Evolutionary conservation across 1,140 invertebrate species (phyloP).

Genomic region (Nephila pilipes): DNA sequence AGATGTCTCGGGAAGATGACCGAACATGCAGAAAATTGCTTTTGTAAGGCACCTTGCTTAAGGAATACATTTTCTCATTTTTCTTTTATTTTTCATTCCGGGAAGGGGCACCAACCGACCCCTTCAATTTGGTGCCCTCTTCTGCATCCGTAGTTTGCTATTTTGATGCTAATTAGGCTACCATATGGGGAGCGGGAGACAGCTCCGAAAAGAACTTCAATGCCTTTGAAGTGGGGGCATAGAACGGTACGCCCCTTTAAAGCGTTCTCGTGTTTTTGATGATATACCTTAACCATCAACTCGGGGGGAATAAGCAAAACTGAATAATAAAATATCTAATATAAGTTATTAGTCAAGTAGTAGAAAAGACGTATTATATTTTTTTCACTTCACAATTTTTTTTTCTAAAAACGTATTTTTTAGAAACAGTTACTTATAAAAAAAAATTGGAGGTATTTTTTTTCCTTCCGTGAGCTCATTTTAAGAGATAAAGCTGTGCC

Average conservation of each 20-base stretch:
- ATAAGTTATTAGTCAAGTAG: not conserved
- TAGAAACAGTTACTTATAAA: too few relatives aligned
- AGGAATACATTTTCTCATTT: not conserved
- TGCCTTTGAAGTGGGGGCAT: not conserved
- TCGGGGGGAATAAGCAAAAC: not conserved
- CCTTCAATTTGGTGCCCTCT: constrained; percentile 32
- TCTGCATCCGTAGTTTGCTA: constrained; percentile 38
- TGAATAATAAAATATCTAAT: not conserved
- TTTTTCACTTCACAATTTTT: too few relatives aligned
- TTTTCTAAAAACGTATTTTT: too few relatives aligned
- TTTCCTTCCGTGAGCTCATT: too few relatives aligned
- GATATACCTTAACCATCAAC: not conserved
- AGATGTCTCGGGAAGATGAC: constrained; percentile 8
- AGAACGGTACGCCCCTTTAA: constrained; percentile 12
- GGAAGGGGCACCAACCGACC: not conserved
- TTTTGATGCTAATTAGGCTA: constrained; percentile 68
- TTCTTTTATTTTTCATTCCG: not conserved
- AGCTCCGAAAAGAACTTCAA: not conserved
- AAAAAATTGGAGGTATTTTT: too few relatives aligned
- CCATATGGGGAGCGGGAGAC: constrained; percentile 58
- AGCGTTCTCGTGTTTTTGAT: constrained; percentile 37
- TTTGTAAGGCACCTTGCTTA: not conserved
- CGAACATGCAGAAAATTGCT: constrained; percentile 59
- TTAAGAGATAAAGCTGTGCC: too few relatives aligned
- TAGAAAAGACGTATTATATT: not conserved